Conservation (phyloP, 2,113 vertebrate species). For the Carassius carassius region DNA sequence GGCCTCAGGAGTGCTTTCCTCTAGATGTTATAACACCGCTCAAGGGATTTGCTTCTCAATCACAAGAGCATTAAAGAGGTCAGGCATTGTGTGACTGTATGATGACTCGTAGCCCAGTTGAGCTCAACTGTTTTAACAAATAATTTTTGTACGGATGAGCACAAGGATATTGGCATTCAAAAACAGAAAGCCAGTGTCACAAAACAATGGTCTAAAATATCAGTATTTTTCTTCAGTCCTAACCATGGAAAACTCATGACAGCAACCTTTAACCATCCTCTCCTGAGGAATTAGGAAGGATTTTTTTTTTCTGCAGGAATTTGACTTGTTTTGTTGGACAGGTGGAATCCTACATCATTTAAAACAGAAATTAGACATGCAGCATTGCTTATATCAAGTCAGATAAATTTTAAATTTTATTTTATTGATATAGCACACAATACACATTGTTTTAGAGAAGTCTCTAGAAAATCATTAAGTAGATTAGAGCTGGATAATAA, state of each 20-base stretch:
- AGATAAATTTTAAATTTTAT: not conserved
- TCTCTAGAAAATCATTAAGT: not conserved
- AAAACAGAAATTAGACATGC: not conserved
- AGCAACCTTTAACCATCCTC: not conserved
- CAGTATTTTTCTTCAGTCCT: not conserved
- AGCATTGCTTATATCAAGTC: not conserved
- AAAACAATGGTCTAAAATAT: not conserved
- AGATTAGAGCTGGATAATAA: not conserved
- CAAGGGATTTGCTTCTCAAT: slow-evolving; percentile 1
- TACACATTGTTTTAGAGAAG: not conserved
- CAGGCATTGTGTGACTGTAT: not conserved
- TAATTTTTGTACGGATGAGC: not conserved
- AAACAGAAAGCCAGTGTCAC: not conserved
- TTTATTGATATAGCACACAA: not conserved
- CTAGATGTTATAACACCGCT: not conserved
- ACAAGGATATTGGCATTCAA: not conserved
- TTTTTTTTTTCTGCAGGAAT: not conserved
- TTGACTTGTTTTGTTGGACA: not conserved
- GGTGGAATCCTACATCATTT: not conserved
- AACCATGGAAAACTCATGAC: not conserved
- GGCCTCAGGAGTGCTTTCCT: not conserved
- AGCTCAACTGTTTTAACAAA: not conserved
- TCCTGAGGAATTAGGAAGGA: not conserved
- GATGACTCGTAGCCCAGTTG: not conserved
- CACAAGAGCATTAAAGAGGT: slow-evolving; percentile 5